Evolutionary conservation across 2,888 invertebrate genomes (phyloP).

Genomic region (Brachypalpus laphriformis): DNA sequence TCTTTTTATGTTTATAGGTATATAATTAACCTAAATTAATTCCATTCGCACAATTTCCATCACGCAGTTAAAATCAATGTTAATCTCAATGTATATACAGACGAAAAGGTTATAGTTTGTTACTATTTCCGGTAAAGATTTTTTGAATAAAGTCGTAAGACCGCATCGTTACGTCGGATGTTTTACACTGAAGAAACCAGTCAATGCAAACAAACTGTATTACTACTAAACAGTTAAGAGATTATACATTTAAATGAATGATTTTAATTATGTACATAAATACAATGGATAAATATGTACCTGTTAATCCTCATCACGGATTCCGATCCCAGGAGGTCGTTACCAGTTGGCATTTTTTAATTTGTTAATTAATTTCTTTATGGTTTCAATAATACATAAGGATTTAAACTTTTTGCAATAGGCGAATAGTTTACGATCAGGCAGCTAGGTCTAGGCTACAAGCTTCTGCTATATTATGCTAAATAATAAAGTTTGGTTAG

Average conservation of each 20-base stretch:
- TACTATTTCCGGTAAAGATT: constrained; percentile 14
- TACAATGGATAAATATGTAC: not conserved
- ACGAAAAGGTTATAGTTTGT: constrained; percentile 3
- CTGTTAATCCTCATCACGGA: not conserved
- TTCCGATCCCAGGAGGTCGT: not conserved
- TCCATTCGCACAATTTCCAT: constrained; percentile 1
- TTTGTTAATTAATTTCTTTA: not conserved
- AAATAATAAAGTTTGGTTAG: too few relatives aligned
- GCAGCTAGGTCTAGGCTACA: too few relatives aligned
- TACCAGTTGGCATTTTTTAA: not conserved
- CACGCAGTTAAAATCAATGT: not conserved
- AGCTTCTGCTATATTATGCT: too few relatives aligned
- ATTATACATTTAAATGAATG: not conserved
- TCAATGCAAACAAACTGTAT: not conserved
- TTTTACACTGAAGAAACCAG: constrained; percentile 1
- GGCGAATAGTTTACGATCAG: too few relatives aligned
- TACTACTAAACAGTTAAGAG: not conserved
- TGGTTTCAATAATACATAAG: not conserved
- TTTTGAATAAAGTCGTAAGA: constrained; percentile 6
- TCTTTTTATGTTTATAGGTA: not conserved
- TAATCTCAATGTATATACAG: not conserved
- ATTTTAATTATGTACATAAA: not conserved
- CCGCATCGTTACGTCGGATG: not conserved
- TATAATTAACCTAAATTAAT: constrained; percentile 12
- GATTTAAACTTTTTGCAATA: too few relatives aligned